Base-by-base conservation (phyloP, 37 sponge, comb jelly and placozoan species). In the Dysidea cf. avara region DNA sequence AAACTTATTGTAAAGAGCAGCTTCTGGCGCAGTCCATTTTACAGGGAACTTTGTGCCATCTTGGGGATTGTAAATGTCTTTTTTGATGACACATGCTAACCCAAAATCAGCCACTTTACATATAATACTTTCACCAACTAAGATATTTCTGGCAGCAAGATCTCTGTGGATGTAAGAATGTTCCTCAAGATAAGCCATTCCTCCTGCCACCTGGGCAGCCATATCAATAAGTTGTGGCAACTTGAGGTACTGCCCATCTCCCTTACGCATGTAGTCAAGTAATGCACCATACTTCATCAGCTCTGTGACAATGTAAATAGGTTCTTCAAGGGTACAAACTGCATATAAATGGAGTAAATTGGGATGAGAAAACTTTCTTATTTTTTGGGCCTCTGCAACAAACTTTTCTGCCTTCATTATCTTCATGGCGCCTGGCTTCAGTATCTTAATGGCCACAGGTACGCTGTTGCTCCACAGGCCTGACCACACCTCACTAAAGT, bases 101-200 rank as follows among this genome's bases (percentile, higher is more conserved):
- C 99, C 99, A 75, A 99, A 99, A 68, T 99, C 99, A 0, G 99
- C 99, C 59, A 99, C 95, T 71, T 99, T 99, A 75, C 99, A 99
- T 34, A 86, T 74, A 37, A 78, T 88, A 21, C 88, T 89, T 9
- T 92, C 94, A 35, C 90, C 94, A 0, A 99, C 91, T 31, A 99
- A 86, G 46, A 99, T 88, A 60, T 99, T 99, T 7, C 96, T 74
- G 20, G 99, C 99, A 29, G 96, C 96, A 31, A 99, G 72, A 60
- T 95, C 96, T 40, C 99, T 76, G 61, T 99, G 99, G 52, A 99
- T 95, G 77, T 86, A 99, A 1, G 89, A 85, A 61, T 95, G 96
- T 56, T 83, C 86, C 38, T 97, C 99, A 29, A 97, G 78, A 53
- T 97, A 97, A 0, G 80, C 73, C 99, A 97, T 97, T 5, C 99